A percentile compares a stretch with the other conserved stretches of the same genome.
Evolutionary conservation across 1,140 invertebrate genomes (phyloP).

Genomic region (Sarcophaga bullata): DNA sequence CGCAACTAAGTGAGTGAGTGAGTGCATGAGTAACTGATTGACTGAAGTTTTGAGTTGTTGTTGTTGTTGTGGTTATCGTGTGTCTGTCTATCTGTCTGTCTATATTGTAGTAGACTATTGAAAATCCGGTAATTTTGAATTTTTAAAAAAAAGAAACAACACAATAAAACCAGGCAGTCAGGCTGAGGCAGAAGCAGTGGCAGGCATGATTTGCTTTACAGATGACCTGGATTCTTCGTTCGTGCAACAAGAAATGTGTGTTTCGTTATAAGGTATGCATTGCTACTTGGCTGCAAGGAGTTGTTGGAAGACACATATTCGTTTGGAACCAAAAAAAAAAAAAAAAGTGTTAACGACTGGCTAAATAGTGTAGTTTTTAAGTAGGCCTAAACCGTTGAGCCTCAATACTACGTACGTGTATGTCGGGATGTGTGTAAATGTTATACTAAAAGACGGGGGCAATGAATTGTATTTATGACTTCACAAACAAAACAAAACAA

Average conservation of each 20-base stretch:
- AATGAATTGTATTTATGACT: background rate
- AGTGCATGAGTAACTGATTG: no score
- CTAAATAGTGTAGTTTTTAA: background rate
- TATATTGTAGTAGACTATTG: background rate
- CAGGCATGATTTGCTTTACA: background rate
- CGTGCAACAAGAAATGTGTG: background rate
- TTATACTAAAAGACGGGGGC: background rate
- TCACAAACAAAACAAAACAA: background rate
- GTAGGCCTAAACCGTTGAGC: background rate
- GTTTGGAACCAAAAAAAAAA: background rate
- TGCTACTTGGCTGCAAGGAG: background rate
- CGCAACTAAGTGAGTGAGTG: background rate
- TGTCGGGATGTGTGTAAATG: background rate
- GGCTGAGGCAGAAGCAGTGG: no score
- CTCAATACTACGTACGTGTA: background rate
- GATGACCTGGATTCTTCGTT: background rate
- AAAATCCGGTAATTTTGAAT: constrained; percentile 9
- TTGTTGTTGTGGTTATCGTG: background rate
- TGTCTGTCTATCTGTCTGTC: background rate
- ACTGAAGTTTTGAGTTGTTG: no score
- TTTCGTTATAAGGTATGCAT: background rate
- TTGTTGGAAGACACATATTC: background rate
- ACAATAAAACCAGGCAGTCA: no score
- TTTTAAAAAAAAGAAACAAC: background rate
- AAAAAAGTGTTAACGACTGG: background rate